These are phyloP conservation scores for Limnothrissa miodon DNA, from an alignment of 2,113 vertebrate genomes.

Conservation along the genomic window DNA sequence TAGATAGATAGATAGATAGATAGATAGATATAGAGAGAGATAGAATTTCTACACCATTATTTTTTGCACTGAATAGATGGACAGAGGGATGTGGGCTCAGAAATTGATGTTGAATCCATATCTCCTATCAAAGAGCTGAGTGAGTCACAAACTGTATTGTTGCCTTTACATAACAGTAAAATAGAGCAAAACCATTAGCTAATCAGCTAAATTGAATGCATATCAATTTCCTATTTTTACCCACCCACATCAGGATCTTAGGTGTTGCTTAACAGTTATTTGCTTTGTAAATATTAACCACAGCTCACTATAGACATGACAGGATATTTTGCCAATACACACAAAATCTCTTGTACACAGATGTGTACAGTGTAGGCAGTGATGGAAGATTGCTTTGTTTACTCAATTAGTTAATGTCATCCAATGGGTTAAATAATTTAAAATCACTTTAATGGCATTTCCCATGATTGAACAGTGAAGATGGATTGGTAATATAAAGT, in stretches of 20 bases:
- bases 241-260: neutral
- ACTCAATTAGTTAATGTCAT: neutral
- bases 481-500: neutral
- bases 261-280: neutral
- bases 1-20: too few species aligned
- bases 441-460: neutral
- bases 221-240: neutral
- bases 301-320: neutral
- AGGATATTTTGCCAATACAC: neutral
- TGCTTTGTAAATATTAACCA: neutral
- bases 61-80: neutral
- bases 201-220: neutral
- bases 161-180: neutral
- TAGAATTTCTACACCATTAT: neutral
- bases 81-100: neutral
- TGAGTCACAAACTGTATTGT: neutral
- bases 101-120: neutral
- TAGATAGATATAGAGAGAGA: too few species aligned
- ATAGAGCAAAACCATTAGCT: neutral
- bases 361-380: neutral
- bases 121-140: neutral
- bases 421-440: neutral
- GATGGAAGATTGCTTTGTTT: neutral
- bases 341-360: neutral
- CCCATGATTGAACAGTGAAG: neutral